Evolutionary conservation across 1,140 invertebrate genomes (phyloP).

Genomic region (Leptinotarsa undecemlineata): DNA sequence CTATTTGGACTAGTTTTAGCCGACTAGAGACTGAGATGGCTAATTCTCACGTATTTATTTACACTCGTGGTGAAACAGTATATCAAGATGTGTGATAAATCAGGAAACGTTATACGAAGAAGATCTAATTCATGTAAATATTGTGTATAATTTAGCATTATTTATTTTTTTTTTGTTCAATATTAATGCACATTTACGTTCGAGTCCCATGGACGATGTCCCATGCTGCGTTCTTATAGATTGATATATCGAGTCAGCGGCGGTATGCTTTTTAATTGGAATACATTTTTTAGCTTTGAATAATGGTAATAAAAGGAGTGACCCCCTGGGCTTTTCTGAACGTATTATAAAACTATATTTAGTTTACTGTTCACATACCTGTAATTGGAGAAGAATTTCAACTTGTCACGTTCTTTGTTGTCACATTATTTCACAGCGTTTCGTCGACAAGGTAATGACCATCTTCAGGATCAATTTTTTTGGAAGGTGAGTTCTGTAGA

Average conservation of each 20-base stretch:
- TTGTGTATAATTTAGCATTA: slow-evolving; percentile 46
- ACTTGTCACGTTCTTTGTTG: slow-evolving; percentile 43
- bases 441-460: slow-evolving; percentile 3
- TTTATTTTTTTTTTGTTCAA: slow-evolving; percentile 43
- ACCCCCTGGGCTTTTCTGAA: slow-evolving; percentile 43
- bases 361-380: slow-evolving; percentile 38
- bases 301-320: slow-evolving; percentile 55
- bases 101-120: slow-evolving; percentile 17
- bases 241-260: slow-evolving; percentile 56
- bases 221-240: slow-evolving; percentile 53
- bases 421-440: slow-evolving; percentile 31
- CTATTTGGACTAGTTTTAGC: too few species aligned
- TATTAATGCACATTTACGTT: slow-evolving; percentile 51
- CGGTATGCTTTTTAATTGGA: slow-evolving; percentile 54
- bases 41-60: slow-evolving; percentile 9
- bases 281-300: slow-evolving; percentile 54
- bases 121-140: slow-evolving; percentile 34
- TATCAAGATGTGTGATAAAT: slow-evolving; percentile 11
- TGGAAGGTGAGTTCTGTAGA: too few species aligned
- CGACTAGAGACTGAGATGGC: too few species aligned
- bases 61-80: slow-evolving; percentile 16
- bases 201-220: slow-evolving; percentile 41
- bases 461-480: too few species aligned
- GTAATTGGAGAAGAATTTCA: slow-evolving; percentile 44
- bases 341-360: slow-evolving; percentile 47